Percentiles rank a stretch among this genome's conserved stretches.
Evolutionary conservation across 2,113 vertebrate genomes (phyloP).

Genomic region (Mustelus asterias): DNA sequence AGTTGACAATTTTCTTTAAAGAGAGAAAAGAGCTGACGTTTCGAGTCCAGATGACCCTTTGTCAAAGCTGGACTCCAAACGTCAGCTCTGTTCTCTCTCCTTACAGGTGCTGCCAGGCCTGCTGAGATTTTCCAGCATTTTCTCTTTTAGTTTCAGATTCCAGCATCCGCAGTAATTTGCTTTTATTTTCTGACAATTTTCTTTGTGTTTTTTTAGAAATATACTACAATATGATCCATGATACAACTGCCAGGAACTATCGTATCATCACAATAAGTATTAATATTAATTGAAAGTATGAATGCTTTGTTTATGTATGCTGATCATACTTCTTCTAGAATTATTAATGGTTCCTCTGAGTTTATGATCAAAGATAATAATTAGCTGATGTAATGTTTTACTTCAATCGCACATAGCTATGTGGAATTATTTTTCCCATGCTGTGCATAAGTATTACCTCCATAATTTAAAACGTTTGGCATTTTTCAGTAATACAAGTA

Average conservation of each 20-base stretch:
- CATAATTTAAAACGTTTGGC: background rate
- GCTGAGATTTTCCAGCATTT: too few relatives aligned
- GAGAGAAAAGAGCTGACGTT: too few relatives aligned
- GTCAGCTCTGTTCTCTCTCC: too few relatives aligned
- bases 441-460: background rate
- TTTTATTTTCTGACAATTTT: background rate
- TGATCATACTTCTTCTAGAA: background rate
- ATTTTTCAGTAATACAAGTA: background rate
- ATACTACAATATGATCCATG: background rate
- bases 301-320: background rate
- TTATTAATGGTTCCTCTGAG: background rate
- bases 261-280: background rate
- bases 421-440: background rate
- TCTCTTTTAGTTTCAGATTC: too few relatives aligned
- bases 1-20: background rate
- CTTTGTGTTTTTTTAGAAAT: background rate
- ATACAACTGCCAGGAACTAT: background rate
- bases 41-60: too few relatives aligned
- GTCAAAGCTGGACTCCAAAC: too few relatives aligned
- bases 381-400: conserved; percentile 14
- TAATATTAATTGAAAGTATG: background rate
- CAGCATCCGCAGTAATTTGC: too few relatives aligned
- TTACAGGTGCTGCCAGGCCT: too few relatives aligned
- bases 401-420: background rate
- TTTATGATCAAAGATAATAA: background rate